A percentile compares a stretch with the other conserved stretches of the same genome.
Evolutionary conservation across 64 coral and sea anemone species (phyloP).

Genomic region (Stichodactyla mertensii): DNA sequence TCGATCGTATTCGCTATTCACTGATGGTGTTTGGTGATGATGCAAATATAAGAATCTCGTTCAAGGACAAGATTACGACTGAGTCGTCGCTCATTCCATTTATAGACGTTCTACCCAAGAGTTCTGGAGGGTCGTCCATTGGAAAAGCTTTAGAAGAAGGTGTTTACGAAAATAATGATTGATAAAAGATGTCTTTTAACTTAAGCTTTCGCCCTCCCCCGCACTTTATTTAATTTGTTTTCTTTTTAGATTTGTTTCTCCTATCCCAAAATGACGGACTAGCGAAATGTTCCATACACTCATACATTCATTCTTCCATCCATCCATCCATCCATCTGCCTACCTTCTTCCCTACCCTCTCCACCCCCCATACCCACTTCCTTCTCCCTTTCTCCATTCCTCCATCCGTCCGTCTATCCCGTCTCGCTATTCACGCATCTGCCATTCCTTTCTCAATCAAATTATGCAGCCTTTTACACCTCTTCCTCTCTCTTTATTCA

Average conservation of each 20-base stretch:
- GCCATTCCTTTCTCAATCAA: background rate
- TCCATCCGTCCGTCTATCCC: background rate
- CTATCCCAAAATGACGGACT: too few species aligned
- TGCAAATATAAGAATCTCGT: slow-evolving; percentile 38
- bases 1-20: slow-evolving; percentile 63
- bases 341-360: too few species aligned
- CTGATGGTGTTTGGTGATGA: slow-evolving; percentile 47
- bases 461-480: too few species aligned
- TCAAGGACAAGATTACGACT: slow-evolving; percentile 28
- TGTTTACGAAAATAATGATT: background rate
- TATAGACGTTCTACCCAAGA: slow-evolving; percentile 40
- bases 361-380: too few species aligned
- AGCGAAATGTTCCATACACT: too few species aligned
- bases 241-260: too few species aligned
- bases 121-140: slow-evolving; percentile 40
- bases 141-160: slow-evolving; percentile 44
- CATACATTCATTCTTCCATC: background rate
- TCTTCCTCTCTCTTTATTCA: background rate
- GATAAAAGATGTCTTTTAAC: too few species aligned
- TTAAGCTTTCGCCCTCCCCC: too few species aligned
- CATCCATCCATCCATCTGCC: background rate
- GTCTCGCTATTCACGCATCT: background rate
- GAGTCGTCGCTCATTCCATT: slow-evolving; percentile 21
- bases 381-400: too few species aligned
- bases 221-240: too few species aligned